Conservation (phyloP, 1,140 invertebrate species). For the Apis mellifera region Amel_HAv3.1 CM009946.2:4530501-4531000, state of each 20-base stretch:
- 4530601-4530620: neutral
- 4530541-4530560: constrained; percentile 36
- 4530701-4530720: constrained; percentile 29
- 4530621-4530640: neutral
- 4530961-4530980: constrained; percentile 22
- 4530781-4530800: neutral
- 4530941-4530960: constrained; percentile 28
- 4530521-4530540: constrained; percentile 38
- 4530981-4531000: neutral
- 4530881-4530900: neutral
- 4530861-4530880: neutral
- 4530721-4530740: neutral
- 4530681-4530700: constrained; percentile 17
- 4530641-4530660: constrained; percentile 11
- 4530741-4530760: neutral
- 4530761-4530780: neutral
- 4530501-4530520: too few relatives aligned
- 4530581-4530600: constrained; percentile 24
- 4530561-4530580: constrained; percentile 41
- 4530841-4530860: constrained; percentile 19
- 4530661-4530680: constrained; percentile 18
- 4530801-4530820: neutral
- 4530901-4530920: neutral
- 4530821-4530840: neutral
- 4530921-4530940: neutral